Evolutionary conservation across 2,797 vertebrate genomes (phyloP), one percentile per base, ranked within the genome.

Genomic region (Limnodromus scolopaceus): DNA sequence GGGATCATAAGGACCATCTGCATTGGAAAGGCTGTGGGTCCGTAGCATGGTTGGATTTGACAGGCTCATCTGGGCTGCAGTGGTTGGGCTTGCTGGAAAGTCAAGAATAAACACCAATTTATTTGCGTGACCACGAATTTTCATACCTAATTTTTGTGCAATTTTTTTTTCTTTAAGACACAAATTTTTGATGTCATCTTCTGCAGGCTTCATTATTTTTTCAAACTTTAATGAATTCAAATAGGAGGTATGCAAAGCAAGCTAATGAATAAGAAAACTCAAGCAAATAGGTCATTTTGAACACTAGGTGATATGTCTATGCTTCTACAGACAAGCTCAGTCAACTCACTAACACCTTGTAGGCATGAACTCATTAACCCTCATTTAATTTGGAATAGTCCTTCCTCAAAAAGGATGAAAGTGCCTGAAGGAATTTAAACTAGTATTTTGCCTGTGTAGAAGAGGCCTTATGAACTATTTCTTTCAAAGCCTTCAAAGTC

Each of bases 11-110:
- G 99, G 96, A 8, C 92, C 97, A 3, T 99, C 99, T 1, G 99
- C 99, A 66, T 98, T 99, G 98, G 99, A 99, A 77, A 99, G 98
- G 97, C 99, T 99, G 98, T 99, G 99, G 13, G 99, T 99, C 76
- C 99, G 98, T 55, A 99, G 96, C 98, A 98, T 98, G 68, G 98
- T 94, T 4, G 98, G 96, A 51, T 98, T 98, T 41, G 99, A 98
- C 65, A 99, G 95, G 97, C 98, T 99, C 96, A 99, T 98, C 97
- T 99, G 99, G 74, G 98, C 98, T 2, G 98, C 98, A 1, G 98
- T 98, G 54, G 99, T 99, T 32, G 99, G 99, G 83, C 99, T 99
- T 39, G 99, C 99, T 99, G 96, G 22, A 96, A 97, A 34, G 34
- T 22, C 58, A 93, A 41, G 38, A 53, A 86, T 2, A 43, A 72